Percentiles rank a stretch among this genome's conserved stretches.
Conservation (phyloP, 2,888 invertebrate genomes). For the Xylota segnis region DNA sequence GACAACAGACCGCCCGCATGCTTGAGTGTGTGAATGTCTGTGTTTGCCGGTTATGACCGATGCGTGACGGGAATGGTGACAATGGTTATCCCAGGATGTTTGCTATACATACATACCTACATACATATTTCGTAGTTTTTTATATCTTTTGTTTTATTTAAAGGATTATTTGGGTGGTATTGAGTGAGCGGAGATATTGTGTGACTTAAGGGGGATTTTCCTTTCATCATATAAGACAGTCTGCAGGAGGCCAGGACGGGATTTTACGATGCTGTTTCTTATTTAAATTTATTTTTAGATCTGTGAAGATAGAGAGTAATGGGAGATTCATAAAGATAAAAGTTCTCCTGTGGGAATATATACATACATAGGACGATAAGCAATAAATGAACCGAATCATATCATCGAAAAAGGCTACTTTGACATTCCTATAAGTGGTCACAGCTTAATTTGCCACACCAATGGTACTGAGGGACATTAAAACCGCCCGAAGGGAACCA, state of each 20-base stretch:
- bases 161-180: constrained; percentile 50
- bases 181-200: background rate
- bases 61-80: constrained; percentile 68
- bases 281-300: constrained; percentile 8
- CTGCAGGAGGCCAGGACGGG: background rate
- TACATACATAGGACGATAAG: no score
- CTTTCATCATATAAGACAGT: constrained; percentile 8
- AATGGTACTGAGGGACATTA: no score
- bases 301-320: background rate
- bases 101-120: background rate
- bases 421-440: no score
- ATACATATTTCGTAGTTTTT: background rate
- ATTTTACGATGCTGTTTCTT: background rate
- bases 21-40: constrained; percentile 19
- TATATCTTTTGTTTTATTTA: constrained; percentile 50
- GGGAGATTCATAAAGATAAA: background rate
- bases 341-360: background rate
- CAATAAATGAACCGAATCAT: no score
- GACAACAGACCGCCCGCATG: constrained; percentile 13
- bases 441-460: no score
- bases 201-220: constrained; percentile 40
- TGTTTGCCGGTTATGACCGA: constrained; percentile 58
- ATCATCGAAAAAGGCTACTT: no score
- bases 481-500: no score
- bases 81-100: constrained; percentile 35